Base-by-base conservation (phyloP, 2,888 invertebrate species). In the Lithophane leautieri region DNA sequence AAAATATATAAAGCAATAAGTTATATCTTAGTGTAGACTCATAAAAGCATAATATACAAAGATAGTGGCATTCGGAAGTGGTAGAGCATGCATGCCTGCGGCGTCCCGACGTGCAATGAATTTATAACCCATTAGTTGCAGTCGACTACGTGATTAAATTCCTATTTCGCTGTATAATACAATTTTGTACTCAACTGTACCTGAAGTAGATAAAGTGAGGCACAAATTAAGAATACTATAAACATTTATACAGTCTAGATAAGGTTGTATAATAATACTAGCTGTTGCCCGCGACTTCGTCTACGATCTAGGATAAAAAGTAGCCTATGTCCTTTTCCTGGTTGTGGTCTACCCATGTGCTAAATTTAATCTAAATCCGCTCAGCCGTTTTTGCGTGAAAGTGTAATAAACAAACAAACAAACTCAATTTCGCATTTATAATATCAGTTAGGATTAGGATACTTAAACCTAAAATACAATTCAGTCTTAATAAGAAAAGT, bases 131-230 rank as follows among this genome's bases (percentile, higher is more conserved):
- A 83, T 83, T 82, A 81, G 78, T 75, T 81, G 84, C 84, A 82
- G 71, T 72, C 72, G 25, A 76, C 76, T 81, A 78, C 84, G 82
- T 86, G 90, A 90, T 90, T 90, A 90, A 89, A 90, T 90, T 90
- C 84, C 82, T 75, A 86, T 86, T 85, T 73, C 76, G 42, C 52
- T 67, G 60, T 79, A 70, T 83, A 83, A 84, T 82, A 68, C 71
- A 78, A 81, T 85, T 81, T 79, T 72, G 73, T 82, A 80, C 72
- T 79, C 68, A 54, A n/a, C 68, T 68, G 68, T 72, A 70, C 74
- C 71, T 79, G 60, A 77, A 68, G 44, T 60, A 63, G 14, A 19
- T 56, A n/a, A 1, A 40, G 4, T 34, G 19, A 0, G 22, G 4
- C 61, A 25, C 4, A 58, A 50, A 78, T 56, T 58, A 40, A 73